phyloP scores from a whole-genome alignment of 2,113 vertebrate species.

The Coreoperca whiteheadi region DNA sequence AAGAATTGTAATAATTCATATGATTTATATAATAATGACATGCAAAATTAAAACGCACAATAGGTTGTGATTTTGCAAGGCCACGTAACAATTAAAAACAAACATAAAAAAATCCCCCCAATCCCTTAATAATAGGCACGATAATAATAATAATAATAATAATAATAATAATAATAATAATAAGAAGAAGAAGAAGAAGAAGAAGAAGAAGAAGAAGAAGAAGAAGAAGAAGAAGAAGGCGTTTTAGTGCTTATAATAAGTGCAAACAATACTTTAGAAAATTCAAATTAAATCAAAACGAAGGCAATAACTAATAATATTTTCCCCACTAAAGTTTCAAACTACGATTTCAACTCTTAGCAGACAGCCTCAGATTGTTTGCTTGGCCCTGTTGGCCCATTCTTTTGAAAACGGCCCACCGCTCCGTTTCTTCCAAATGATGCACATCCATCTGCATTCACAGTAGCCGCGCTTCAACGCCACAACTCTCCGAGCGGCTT shows the following conservation, averaged over 20 bases:
- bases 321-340: background rate
- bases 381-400: conserved; percentile 23
- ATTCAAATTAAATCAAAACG: background rate
- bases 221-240: no score
- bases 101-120: background rate
- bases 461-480: conserved; percentile 1
- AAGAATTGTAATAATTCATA: no score
- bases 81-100: background rate
- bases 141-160: background rate
- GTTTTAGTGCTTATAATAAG: background rate
- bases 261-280: background rate
- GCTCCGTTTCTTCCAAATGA: conserved; percentile 32
- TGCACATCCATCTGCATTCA: conserved; percentile 43
- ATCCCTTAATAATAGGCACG: no score
- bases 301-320: no score
- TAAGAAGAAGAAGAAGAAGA: background rate
- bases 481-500: conserved; percentile 27
- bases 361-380: background rate
- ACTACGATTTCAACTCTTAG: background rate
- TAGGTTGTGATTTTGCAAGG: background rate
- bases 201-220: no score
- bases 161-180: background rate
- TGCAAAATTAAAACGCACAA: background rate
- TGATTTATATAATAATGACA: no score
- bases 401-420: conserved; percentile 2